Evolutionary conservation across 2,797 vertebrate species (phyloP), one percentile per base, ranked within the genome.

Genomic region (Liparis tanakae): DNA sequence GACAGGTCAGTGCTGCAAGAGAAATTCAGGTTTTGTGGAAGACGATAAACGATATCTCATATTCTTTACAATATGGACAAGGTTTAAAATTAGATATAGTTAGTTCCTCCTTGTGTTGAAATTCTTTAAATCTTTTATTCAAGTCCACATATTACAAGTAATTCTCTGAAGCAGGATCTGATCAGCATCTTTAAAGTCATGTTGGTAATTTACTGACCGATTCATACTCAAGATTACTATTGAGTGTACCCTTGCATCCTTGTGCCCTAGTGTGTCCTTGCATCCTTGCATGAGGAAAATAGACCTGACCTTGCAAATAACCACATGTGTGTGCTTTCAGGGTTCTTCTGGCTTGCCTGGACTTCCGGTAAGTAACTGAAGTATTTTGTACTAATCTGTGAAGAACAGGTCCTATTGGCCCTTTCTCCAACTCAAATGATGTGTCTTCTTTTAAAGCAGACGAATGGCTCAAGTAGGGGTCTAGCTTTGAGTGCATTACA

Each of bases 261-360:
- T 50, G 6, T 50, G 48, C 18, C 48, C 10, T 41, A 39, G 37
- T 50, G 18, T 50, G 39, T 13, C 12, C 12, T 41, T 37, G 15
- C 3, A 15, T 17, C 14, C 14, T 15, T 50, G 22, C 37, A 70
- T 10, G 13, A 17, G 51, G 4, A 63, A 33, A 2, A 56, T 30
- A 20, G 3, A 30, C 4, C 2, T 5, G 4, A 63, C 3, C 59
- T 48, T 56, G 6, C 2, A 66, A 44, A 67, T 83, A 83, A 88
- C 43, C 33, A 10, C 12, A 36, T 59, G 7, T 61, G 7, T 89
- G 30, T 77, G 34, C 54, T 77, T 87, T 77, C 80, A 99, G 97
- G 97, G 97, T 22, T 78, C 87, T 12, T 93, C 95, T 0, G 97
- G 97, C 62, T 22, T 85, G 36, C 96, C 95, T 0, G 97, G 97